Base-by-base conservation (phyloP, 2,888 invertebrate genomes). In the Crepidodera aurea region DNA sequence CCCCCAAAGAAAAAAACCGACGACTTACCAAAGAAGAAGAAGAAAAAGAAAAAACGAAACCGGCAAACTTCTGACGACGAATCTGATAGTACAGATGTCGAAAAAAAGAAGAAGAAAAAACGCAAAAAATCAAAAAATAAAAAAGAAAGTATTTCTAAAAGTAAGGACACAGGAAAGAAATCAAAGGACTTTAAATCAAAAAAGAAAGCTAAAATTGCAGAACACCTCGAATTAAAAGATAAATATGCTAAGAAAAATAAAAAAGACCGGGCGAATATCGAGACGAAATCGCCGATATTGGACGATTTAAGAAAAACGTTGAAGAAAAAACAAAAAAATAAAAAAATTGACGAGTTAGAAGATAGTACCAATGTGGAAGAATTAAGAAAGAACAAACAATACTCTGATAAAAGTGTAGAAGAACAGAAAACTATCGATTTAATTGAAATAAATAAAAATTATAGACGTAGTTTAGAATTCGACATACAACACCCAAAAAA, bases 21-120 rank as follows among this genome's bases (percentile, higher is more conserved):
- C 12, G 29, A 3, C 10, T 12, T n/a, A 32, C 44, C 18, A 40
- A 37, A 48, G 56, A 50, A 50, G 18, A 37, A 29, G 25, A 61
- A 56, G 64, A 66, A 56, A 42, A 66, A 50, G 44, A 55, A 60
- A 51, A 59, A 44, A 48, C 32, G n/a, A 8, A 29, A 57, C 0
- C 29, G 4, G 10, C 16, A 15, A 18, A 12, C 27, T 29, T 32
- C 39, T n/a, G 48, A 51, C 15, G 46, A 56, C 7, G 46, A 56
- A 16, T 27, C 46, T 51, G 57, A 42, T 39, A 48, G 46, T 51
- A 50, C 37, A 34, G 40, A 51, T 29, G 55, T 60, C 46, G 39
- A 32, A 19, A 46, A 55, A 15, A 46, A 39, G 44, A 46, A 27
- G 13, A 44, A 15, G 19, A 56, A 34, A n/a, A 37, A 46, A 25